Percentiles rank a stretch among this genome's conserved stretches.
phyloP scores from a whole-genome alignment of 2,797 vertebrate species.

The Acanthiza pusilla region DNA sequence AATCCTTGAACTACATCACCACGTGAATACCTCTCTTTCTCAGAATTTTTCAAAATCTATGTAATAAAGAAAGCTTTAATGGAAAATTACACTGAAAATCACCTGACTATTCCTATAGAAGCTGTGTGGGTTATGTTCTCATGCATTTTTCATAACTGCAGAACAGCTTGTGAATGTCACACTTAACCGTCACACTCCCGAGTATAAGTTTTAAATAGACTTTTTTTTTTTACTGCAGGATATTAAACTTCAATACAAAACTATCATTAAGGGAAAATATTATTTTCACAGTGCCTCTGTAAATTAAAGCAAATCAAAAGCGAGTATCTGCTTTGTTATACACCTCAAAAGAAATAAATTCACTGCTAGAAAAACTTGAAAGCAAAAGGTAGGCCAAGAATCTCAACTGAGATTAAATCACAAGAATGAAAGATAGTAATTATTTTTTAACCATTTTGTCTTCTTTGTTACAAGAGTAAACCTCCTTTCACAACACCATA shows the following conservation, averaged over 20 bases:
- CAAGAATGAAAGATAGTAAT: background rate
- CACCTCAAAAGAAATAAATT: conserved; percentile 31
- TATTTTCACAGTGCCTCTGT: conserved; percentile 44
- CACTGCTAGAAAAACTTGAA: background rate
- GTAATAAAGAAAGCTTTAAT: conserved; percentile 59
- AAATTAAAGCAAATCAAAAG: conserved; percentile 56
- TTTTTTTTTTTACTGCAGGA: background rate
- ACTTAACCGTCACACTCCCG: conserved; percentile 60
- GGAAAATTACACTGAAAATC: conserved; percentile 67
- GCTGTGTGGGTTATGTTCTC: conserved; percentile 69
- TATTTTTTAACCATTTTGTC: background rate
- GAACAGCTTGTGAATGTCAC: conserved; percentile 76
- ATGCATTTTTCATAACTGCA: conserved; percentile 74
- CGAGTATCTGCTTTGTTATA: conserved; percentile 13
- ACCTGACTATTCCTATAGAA: conserved; percentile 64
- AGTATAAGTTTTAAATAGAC: conserved; percentile 64
- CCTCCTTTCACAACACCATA: background rate
- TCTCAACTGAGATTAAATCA: background rate
- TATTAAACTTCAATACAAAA: conserved; percentile 64
- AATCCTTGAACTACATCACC: background rate
- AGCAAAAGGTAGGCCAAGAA: background rate
- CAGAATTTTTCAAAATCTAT: conserved; percentile 12
- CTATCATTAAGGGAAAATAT: conserved; percentile 52
- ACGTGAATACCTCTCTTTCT: background rate
- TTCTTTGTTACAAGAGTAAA: background rate